Evolutionary conservation across 2,797 vertebrate genomes (phyloP), one percentile per base, ranked within the genome.

Genomic region (Typhlichthys eigenmanni): DNA sequence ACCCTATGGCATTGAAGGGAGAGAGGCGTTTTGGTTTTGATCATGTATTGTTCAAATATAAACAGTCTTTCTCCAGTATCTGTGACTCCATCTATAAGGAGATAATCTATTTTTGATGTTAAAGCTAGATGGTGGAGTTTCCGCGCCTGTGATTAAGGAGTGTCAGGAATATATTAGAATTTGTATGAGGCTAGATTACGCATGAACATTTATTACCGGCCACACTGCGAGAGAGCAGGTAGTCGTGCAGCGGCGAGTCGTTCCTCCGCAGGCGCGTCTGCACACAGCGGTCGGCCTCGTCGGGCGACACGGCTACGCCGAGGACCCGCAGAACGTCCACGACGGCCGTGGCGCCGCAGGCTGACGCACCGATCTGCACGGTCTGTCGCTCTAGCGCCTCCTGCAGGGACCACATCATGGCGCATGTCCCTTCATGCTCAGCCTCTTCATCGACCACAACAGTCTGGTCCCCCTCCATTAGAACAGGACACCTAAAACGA

Each of bases 301-400:
- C 87, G 0, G 92, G 83, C 6, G 61, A 38, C 62, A 86, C 91
- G 0, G 74, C 61, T 13, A 91, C 64, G 0, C 85, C 87, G 12
- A 93, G 91, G 17, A 83, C 89, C 77, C 87, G 91, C 49, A 94
- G 82, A 11, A 92, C 91, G 13, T 93, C 92, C 69, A 93, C 85
- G 29, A 93, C 89, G 0, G 93, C 92, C 0, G 93, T 93, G 62
- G 92, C 92, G 12, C 93, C 92, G 47, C 93, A 94, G 5, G 92
- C 90, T 0, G 92, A 93, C 0, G 65, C 83, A 7, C 92, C 93
- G 0, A 93, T 93, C 85, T 93, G 92, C 57, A 85, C 76, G 0
- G 90, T 92, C 82, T 93, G 91, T 70, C 78, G 90, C 79, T 92
- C 84, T 54, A 90, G 54, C 0, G 93, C 92, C 80, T 93, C 91